Percentiles rank a stretch among this genome's conserved stretches.
These are phyloP conservation scores for Dicerorhinus sumatrensis DNA, from an alignment of 2,113 vertebrate genomes.

Conservation along the genomic window DNA sequence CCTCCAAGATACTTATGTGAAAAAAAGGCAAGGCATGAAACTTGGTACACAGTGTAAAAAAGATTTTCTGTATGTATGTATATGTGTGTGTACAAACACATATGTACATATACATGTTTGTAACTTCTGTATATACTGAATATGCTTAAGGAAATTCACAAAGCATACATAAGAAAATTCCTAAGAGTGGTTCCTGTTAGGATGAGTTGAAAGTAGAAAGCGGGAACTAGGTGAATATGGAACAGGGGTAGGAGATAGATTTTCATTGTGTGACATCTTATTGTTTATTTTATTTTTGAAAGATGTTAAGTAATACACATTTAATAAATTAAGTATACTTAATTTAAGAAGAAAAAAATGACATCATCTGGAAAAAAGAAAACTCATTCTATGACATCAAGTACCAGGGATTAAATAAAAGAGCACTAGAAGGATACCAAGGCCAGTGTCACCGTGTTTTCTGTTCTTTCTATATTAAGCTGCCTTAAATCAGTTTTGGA, in stretches of 20 bases:
- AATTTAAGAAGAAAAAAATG: constrained; percentile 37
- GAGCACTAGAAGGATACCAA: neutral
- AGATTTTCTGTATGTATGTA: neutral
- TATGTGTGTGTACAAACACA: neutral
- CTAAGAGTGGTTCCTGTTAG: neutral
- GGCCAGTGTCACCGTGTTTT: neutral
- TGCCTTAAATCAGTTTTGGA: neutral
- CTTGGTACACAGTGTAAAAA: neutral
- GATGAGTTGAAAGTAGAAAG: neutral
- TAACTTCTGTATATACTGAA: neutral
- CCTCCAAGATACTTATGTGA: neutral
- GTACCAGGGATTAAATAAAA: neutral
- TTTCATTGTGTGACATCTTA: neutral
- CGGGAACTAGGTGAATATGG: neutral
- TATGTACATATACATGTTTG: neutral
- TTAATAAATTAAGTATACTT: constrained; percentile 21
- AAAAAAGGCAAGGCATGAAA: neutral
- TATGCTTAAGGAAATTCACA: neutral
- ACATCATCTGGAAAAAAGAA: neutral
- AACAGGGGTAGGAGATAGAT: neutral
- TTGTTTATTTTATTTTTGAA: constrained; percentile 39
- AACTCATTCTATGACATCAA: neutral
- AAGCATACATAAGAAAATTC: neutral
- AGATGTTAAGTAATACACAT: neutral
- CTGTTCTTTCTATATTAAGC: neutral